These are phyloP conservation scores for Fregata magnificens DNA, from an alignment of 2,113 vertebrate species.

Conservation along the genomic window DNA sequence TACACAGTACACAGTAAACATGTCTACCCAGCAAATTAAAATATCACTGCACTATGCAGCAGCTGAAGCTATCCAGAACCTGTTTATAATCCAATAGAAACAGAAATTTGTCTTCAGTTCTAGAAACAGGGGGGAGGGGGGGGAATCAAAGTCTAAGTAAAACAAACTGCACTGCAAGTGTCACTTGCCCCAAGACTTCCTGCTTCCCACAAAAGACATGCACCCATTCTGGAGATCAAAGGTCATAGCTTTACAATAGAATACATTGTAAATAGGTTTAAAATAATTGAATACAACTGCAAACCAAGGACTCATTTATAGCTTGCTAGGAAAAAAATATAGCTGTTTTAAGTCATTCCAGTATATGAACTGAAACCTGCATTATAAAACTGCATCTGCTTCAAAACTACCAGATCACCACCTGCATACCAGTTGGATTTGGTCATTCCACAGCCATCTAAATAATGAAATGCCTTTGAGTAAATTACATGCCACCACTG, in stretches of 20 bases:
- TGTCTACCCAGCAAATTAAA: constrained; percentile 86
- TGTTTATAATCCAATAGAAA: constrained; percentile 78
- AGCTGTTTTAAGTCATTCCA: constrained; percentile 62
- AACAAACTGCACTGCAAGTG: constrained; percentile 65
- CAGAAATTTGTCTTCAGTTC: constrained; percentile 75
- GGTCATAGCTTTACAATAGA: constrained; percentile 64
- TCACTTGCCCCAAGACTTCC: constrained; percentile 62
- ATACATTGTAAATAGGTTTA: constrained; percentile 70
- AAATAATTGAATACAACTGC: constrained; percentile 67
- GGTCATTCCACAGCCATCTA: constrained; percentile 40
- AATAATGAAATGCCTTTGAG: constrained; percentile 39
- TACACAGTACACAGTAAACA: constrained; percentile 87
- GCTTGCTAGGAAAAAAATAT: constrained; percentile 34
- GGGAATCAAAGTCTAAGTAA: constrained; percentile 70
- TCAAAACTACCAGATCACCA: constrained; percentile 36
- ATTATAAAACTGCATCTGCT: constrained; percentile 64
- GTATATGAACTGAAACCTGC: constrained; percentile 58
- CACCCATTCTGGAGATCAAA: constrained; percentile 53
- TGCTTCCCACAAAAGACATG: constrained; percentile 71
- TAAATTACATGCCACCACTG: constrained; percentile 33
- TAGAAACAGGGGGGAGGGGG: constrained; percentile 31
- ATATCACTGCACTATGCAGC: constrained; percentile 78
- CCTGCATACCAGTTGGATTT: constrained; percentile 48
- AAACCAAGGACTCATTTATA: constrained; percentile 62
- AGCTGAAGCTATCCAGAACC: constrained; percentile 78